A percentile compares a stretch with the other conserved stretches of the same genome.
phyloP scores from a whole-genome alignment of 2,888 invertebrate genomes.

The Crepidodera aurea region DNA sequence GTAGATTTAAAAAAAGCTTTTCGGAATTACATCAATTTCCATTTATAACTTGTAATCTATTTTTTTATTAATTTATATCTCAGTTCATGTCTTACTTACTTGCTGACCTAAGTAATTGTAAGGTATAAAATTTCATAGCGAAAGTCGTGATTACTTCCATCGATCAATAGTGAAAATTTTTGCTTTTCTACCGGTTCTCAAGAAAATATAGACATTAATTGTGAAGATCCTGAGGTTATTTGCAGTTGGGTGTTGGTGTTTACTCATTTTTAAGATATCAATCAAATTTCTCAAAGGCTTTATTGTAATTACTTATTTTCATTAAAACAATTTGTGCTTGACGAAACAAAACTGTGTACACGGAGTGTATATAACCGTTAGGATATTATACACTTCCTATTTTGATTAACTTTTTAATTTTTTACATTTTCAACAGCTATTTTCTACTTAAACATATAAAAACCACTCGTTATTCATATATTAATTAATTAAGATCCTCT shows the following conservation, averaged over 20 bases:
- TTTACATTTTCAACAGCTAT: too few relatives aligned
- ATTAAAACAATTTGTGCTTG: not conserved
- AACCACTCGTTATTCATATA: too few relatives aligned
- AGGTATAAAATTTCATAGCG: constrained; percentile 14
- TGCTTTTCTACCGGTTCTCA: constrained; percentile 15
- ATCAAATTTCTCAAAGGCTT: constrained; percentile 11
- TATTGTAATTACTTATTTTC: constrained; percentile 10
- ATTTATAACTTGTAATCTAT: constrained; percentile 4
- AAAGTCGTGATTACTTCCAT: constrained; percentile 15
- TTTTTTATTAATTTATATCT: not conserved
- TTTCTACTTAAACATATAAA: too few relatives aligned
- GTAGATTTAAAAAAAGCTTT: too few relatives aligned
- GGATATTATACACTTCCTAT: not conserved
- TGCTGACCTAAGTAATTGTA: constrained; percentile 13
- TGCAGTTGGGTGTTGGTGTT: constrained; percentile 20
- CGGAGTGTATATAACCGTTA: not conserved
- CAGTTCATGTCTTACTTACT: constrained; percentile 11
- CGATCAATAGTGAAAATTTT: constrained; percentile 16
- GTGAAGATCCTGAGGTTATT: constrained; percentile 9
- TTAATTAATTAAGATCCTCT: too few relatives aligned
- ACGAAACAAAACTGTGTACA: not conserved
- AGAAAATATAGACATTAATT: constrained; percentile 20
- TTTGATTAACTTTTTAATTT: too few relatives aligned
- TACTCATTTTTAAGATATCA: constrained; percentile 14
- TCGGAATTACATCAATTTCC: too few relatives aligned